These are phyloP conservation scores for Cossypha dichroa DNA, from an alignment of 2,797 vertebrate species.

Conservation along the genomic window DNA sequence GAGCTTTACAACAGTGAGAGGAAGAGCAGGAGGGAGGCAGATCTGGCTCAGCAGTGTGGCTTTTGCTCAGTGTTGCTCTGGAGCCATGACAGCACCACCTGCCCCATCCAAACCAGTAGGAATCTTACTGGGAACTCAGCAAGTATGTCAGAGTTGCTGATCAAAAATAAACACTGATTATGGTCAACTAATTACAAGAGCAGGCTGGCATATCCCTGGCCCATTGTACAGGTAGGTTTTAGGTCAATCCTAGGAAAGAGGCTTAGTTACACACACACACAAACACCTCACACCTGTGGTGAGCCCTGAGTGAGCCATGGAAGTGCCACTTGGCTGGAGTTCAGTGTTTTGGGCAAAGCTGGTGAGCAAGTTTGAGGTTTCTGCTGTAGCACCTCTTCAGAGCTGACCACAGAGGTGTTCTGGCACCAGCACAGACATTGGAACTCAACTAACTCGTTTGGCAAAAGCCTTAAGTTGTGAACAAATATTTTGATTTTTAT, in stretches of 20 bases:
- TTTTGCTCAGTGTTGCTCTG: not conserved
- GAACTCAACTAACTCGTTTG: not conserved
- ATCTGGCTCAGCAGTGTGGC: not conserved
- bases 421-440: not conserved
- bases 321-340: not conserved
- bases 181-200: not conserved
- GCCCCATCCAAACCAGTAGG: fast-evolving
- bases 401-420: not conserved
- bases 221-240: not conserved
- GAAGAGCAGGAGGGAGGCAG: not conserved
- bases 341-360: not conserved
- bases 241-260: not conserved
- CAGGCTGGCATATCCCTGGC: not conserved
- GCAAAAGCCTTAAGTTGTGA: not conserved
- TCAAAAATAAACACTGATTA: conserved; percentile 4
- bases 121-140: not conserved
- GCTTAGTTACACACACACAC: not conserved
- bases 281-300: not conserved
- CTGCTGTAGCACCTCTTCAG: not conserved
- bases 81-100: not conserved
- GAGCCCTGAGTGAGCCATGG: not conserved
- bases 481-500: conserved; percentile 15
- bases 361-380: not conserved
- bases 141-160: not conserved
- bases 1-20: fast-evolving